These are phyloP conservation scores for Zeus faber DNA, from an alignment of 2,113 vertebrate species.

Conservation along the genomic window DNA sequence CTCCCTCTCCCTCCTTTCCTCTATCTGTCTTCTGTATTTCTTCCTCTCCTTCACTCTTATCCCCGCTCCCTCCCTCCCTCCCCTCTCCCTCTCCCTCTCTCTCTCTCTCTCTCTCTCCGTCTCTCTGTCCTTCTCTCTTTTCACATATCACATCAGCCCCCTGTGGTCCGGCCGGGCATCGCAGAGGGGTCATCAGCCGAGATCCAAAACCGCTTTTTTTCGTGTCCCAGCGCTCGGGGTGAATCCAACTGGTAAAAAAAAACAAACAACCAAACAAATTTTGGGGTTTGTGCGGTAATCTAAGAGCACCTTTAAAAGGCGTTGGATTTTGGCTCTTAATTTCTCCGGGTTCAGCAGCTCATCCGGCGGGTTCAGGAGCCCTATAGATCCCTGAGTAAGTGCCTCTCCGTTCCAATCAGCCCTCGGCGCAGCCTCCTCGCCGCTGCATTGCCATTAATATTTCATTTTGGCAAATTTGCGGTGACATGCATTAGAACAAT, in stretches of 20 bases:
- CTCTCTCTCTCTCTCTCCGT: conserved; percentile 10
- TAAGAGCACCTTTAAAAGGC: too few relatives aligned
- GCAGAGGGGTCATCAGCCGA: conserved; percentile 21
- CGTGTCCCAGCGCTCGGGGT: too few relatives aligned
- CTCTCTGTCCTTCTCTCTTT: conserved; percentile 15
- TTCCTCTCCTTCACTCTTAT: too few relatives aligned
- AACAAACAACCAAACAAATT: too few relatives aligned
- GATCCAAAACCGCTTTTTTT: too few relatives aligned
- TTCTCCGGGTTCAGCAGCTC: too few relatives aligned
- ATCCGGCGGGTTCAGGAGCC: conserved; percentile 59
- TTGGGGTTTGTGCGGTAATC: too few relatives aligned
- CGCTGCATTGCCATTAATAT: conserved; percentile 64
- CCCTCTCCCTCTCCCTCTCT: conserved; percentile 7
- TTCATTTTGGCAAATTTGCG: conserved; percentile 71
- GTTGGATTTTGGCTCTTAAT: too few relatives aligned
- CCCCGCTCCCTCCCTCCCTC: too few relatives aligned
- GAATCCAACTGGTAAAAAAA: too few relatives aligned
- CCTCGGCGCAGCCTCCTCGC: conserved; percentile 37
- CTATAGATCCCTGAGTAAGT: conserved; percentile 63
- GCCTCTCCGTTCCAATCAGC: conserved; percentile 61
- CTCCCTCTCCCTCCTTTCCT: too few relatives aligned
- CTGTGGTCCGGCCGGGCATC: conserved; percentile 68
- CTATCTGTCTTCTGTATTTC: not conserved
- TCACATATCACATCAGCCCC: conserved; percentile 76
- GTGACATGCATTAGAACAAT: conserved; percentile 73